phyloP scores from a whole-genome alignment of 2,113 vertebrate genomes.

The Lagopus leucura region DNA sequence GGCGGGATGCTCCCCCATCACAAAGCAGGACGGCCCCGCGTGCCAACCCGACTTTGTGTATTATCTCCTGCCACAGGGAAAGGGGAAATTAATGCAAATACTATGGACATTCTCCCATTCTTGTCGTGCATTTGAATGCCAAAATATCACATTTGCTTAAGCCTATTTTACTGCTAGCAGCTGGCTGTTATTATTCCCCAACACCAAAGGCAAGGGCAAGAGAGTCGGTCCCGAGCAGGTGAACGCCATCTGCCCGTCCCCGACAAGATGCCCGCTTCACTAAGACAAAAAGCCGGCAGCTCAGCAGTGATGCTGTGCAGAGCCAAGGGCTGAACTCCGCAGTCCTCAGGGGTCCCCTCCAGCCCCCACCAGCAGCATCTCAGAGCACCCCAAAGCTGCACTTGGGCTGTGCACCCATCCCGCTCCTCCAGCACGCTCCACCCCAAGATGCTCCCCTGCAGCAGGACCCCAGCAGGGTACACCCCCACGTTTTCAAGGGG shows the following conservation, averaged over 20 bases:
- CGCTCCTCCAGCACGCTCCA: background rate
- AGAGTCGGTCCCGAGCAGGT: slow-evolving; percentile 81
- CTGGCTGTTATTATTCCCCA: slow-evolving; percentile 79
- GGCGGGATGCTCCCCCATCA: background rate
- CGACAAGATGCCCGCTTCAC: slow-evolving; percentile 42
- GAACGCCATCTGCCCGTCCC: slow-evolving; percentile 82
- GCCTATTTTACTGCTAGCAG: slow-evolving; percentile 80
- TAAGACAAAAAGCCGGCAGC: background rate
- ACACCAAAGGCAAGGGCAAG: slow-evolving; percentile 75
- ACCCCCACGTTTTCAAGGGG: rapidly evolving
- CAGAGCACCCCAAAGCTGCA: background rate
- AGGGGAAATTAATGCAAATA: slow-evolving; percentile 65
- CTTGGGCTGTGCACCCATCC: background rate
- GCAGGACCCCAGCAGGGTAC: background rate
- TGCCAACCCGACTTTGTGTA: background rate
- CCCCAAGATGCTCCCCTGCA: rapidly evolving
- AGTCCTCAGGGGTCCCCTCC: background rate
- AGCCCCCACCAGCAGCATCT: background rate
- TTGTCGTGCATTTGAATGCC: slow-evolving; percentile 76
- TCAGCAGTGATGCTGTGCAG: background rate
- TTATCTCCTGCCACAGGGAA: background rate
- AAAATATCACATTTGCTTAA: slow-evolving; percentile 73
- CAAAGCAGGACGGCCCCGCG: background rate
- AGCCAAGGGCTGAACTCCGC: background rate
- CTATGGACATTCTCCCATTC: slow-evolving; percentile 50